These are phyloP conservation scores for Pardalotus punctatus DNA, from an alignment of 2,113 vertebrate species.

Conservation along the genomic window DNA sequence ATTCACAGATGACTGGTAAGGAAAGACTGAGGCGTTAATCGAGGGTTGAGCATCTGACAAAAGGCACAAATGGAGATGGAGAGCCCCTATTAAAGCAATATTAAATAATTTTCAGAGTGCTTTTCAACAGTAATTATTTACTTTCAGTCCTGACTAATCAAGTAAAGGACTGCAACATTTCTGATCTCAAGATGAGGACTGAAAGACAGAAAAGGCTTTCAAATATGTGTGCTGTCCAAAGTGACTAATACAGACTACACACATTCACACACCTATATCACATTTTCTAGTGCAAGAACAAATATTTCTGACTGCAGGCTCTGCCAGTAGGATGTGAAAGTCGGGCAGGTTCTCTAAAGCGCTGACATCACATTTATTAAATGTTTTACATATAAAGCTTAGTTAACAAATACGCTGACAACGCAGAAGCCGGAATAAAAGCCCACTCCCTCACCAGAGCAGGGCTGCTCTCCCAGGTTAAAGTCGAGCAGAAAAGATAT, in stretches of 20 bases:
- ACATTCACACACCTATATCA: not conserved
- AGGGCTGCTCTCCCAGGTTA: not conserved
- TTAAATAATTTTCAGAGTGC: not conserved
- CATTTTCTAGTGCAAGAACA: not conserved
- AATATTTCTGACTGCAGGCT: not conserved
- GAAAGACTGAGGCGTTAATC: not conserved
- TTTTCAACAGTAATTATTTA: slow-evolving; percentile 6
- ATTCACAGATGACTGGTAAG: not conserved
- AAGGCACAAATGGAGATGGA: not conserved
- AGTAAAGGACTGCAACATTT: not conserved
- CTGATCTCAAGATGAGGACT: not conserved
- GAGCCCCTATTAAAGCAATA: slow-evolving; percentile 8
- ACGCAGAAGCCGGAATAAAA: not conserved
- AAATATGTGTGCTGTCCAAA: not conserved
- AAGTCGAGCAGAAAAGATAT: not conserved
- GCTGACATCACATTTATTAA: not conserved
- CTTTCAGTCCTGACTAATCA: not conserved
- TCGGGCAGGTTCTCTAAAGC: not conserved
- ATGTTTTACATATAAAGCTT: not conserved
- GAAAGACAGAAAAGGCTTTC: not conserved
- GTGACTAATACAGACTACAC: not conserved
- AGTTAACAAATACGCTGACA: not conserved
- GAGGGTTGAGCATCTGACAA: not conserved
- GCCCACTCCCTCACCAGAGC: not conserved
- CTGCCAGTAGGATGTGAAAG: not conserved